Conservation (phyloP, 2,888 invertebrate genomes). For the Sminthurides aquaticus region DNA sequence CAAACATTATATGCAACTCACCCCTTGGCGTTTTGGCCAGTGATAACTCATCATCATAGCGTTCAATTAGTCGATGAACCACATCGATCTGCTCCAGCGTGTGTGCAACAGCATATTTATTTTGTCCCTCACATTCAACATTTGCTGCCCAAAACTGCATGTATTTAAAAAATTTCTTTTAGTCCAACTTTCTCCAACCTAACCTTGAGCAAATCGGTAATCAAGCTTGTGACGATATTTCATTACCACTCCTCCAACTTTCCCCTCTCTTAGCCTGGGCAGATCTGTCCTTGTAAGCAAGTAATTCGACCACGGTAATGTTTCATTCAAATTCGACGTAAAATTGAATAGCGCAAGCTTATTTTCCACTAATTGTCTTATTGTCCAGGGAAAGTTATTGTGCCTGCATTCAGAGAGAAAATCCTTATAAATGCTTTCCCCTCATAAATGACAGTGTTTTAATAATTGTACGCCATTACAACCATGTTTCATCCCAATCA, state of each 20-base stretch:
- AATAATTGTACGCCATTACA: too few species aligned
- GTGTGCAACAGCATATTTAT: conserved; percentile 46
- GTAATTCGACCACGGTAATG: conserved; percentile 7
- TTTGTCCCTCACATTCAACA: conserved; percentile 45
- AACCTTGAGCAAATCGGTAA: neutral
- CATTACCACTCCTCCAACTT: conserved; percentile 11
- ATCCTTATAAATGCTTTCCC: too few species aligned
- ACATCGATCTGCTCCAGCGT: conserved; percentile 48
- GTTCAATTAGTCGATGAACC: conserved; percentile 44
- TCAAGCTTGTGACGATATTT: neutral
- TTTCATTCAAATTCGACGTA: conserved; percentile 9
- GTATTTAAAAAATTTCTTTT: neutral
- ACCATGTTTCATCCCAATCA: too few species aligned
- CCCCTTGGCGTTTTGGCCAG: too few species aligned
- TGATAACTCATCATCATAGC: too few species aligned
- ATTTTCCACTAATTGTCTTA: conserved; percentile 6
- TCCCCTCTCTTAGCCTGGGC: conserved; percentile 9
- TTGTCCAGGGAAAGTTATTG: conserved; percentile 11
- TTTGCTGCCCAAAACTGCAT: conserved; percentile 45
- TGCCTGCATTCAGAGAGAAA: conserved; percentile 5
- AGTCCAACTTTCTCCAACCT: neutral
- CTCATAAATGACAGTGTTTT: too few species aligned
- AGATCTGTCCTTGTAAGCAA: conserved; percentile 12
- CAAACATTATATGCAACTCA: too few species aligned
- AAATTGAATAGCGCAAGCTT: conserved; percentile 12